Percentiles rank a stretch among this genome's conserved stretches.
Conservation (phyloP, 2,113 vertebrate genomes). For the Pseudopipra pipra region DNA sequence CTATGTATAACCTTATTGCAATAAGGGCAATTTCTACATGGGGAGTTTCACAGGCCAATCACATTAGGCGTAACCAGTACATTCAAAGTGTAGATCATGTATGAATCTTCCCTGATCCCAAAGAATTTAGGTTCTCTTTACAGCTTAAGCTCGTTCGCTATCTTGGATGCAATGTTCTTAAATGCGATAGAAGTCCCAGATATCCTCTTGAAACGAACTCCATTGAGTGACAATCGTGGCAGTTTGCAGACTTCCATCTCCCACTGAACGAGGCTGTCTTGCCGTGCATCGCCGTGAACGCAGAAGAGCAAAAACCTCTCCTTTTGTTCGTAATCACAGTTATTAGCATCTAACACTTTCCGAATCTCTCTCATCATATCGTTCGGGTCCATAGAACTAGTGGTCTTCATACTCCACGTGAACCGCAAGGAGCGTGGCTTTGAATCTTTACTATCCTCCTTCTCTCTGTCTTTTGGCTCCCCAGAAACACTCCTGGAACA, state of each 20-base stretch:
- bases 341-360: slow-evolving; percentile 95
- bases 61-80: slow-evolving; percentile 76
- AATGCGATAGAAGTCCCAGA: slow-evolving; percentile 96
- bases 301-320: slow-evolving; percentile 99
- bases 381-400: slow-evolving; percentile 94
- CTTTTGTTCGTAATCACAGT: slow-evolving; percentile 97
- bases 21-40: slow-evolving; percentile 81
- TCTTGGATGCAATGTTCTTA: slow-evolving; percentile 98
- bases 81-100: slow-evolving; percentile 81
- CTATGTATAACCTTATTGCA: slow-evolving; percentile 93
- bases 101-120: slow-evolving; percentile 81
- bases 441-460: slow-evolving; percentile 89
- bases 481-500: slow-evolving; percentile 83
- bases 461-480: slow-evolving; percentile 84
- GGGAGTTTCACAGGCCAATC: slow-evolving; percentile 77
- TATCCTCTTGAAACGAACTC: slow-evolving; percentile 97
- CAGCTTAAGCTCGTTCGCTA: slow-evolving; percentile 97
- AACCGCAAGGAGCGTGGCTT: slow-evolving; percentile 95
- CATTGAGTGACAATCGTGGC: slow-evolving; percentile 92
- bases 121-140: slow-evolving; percentile 71
- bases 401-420: slow-evolving; percentile 99
- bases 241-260: slow-evolving; percentile 98
- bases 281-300: slow-evolving; percentile 91
- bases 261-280: slow-evolving; percentile 96
- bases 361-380: slow-evolving; percentile 99